Conservation (phyloP, 1,140 invertebrate genomes). For the Sweltsa coloradensis region DNA sequence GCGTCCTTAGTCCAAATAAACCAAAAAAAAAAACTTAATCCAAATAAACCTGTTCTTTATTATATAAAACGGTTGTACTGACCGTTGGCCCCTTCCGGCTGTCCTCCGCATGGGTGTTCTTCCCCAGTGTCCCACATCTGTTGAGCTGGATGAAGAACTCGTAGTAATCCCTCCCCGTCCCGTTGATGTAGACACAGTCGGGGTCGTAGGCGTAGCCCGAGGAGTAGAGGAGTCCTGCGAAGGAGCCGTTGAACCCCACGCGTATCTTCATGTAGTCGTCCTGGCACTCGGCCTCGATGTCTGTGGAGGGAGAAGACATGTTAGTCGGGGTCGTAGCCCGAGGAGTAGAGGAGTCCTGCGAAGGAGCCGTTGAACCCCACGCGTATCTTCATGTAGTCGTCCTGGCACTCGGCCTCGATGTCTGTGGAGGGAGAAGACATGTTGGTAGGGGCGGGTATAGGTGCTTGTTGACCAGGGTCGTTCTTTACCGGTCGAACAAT, state of each 20-base stretch:
- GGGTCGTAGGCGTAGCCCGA: slow-evolving; percentile 88
- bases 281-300: slow-evolving; percentile 89
- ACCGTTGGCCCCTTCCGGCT: slow-evolving; percentile 74
- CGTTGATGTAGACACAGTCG: slow-evolving; percentile 90
- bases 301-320: too few relatives aligned
- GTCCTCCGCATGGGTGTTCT: slow-evolving; percentile 75
- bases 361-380: slow-evolving; percentile 88
- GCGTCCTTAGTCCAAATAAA: too few relatives aligned
- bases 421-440: too few relatives aligned
- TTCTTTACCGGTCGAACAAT: too few relatives aligned
- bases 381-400: slow-evolving; percentile 89
- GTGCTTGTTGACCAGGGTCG: too few relatives aligned
- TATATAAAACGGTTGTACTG: too few relatives aligned
- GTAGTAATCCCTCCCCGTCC: slow-evolving; percentile 79
- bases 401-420: slow-evolving; percentile 89
- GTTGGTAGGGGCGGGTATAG: too few relatives aligned
- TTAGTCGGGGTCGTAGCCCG: too few relatives aligned
- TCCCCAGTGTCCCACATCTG: slow-evolving; percentile 79
- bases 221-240: slow-evolving; percentile 77
- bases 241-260: slow-evolving; percentile 83
- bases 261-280: slow-evolving; percentile 92
- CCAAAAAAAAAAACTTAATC: too few relatives aligned
- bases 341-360: slow-evolving; percentile 76
- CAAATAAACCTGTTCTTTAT: too few relatives aligned
- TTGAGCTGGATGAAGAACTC: slow-evolving; percentile 89